These are phyloP conservation scores for Acanthurus leucopareius DNA, from an alignment of 2,797 vertebrate genomes.

Conservation along the genomic window DNA sequence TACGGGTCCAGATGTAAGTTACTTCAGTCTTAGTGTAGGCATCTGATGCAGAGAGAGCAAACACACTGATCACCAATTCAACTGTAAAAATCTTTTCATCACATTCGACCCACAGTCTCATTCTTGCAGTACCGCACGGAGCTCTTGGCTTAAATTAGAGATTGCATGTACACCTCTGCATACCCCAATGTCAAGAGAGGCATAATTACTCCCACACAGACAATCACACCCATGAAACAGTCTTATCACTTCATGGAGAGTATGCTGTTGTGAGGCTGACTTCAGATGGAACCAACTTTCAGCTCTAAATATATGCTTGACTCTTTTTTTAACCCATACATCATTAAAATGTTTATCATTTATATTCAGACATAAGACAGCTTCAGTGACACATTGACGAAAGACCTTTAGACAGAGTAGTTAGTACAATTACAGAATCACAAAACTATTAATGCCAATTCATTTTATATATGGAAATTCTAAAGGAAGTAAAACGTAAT, in stretches of 20 bases:
- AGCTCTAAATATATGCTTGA: neutral
- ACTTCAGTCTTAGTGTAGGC: slow-evolving; percentile 96
- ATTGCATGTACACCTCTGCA: neutral
- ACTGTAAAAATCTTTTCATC: neutral
- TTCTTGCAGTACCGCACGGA: neutral
- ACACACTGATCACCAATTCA: neutral
- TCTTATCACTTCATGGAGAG: neutral
- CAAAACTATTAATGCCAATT: no score
- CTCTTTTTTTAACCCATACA: neutral
- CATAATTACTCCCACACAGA: slow-evolving; percentile 5
- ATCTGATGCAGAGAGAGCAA: slow-evolving; percentile 80
- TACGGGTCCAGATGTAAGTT: slow-evolving; percentile 94
- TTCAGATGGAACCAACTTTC: neutral
- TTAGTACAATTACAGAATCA: no score
- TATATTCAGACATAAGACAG: neutral
- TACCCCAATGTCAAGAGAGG: neutral
- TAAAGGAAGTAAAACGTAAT: no score
- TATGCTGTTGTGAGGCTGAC: neutral
- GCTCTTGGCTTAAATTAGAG: neutral
- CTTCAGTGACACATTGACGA: neutral
- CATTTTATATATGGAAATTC: no score
- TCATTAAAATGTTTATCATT: neutral
- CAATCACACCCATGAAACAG: neutral
- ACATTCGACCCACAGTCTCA: neutral
- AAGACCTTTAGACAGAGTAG: neutral